phyloP scores from a whole-genome alignment of 2,888 invertebrate species.

The Zhuqinia jingwanae region DNA sequence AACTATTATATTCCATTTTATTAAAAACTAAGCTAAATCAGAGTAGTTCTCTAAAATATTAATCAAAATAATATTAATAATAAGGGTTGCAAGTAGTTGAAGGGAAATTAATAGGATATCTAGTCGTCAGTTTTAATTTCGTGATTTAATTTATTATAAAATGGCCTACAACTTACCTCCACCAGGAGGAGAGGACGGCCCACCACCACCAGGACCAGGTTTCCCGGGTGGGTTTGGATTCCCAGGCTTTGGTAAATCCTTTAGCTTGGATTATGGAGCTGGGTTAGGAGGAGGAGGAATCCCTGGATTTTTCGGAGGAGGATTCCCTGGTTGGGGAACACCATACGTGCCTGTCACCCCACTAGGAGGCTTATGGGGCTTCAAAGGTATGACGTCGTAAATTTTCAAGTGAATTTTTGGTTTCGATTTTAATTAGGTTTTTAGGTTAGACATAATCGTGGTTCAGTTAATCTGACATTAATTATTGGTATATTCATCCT shows the following conservation, averaged over 20 bases:
- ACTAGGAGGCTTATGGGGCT: conserved; percentile 75
- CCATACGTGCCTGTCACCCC: conserved; percentile 78
- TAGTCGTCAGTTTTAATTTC: no score
- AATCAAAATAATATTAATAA: no score
- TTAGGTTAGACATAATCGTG: no score
- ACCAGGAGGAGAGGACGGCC: conserved; percentile 37
- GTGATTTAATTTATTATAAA: no score
- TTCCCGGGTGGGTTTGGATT: conserved; percentile 30
- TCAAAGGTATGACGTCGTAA: conserved; percentile 69
- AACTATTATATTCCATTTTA: no score
- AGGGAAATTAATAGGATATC: no score
- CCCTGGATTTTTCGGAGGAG: conserved; percentile 61
- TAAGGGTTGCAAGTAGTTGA: no score
- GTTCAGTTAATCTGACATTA: no score
- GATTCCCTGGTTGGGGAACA: conserved; percentile 68
- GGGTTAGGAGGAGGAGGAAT: conserved; percentile 64
- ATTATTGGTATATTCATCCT: no score
- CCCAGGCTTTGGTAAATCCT: conserved; percentile 47
- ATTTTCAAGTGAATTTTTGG: background rate
- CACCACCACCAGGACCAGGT: conserved; percentile 51
- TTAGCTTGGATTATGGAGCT: conserved; percentile 15
- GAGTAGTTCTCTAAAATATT: background rate
- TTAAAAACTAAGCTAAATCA: no score
- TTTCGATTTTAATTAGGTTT: background rate
- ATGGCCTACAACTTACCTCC: conserved; percentile 64